Percentiles rank a stretch among this genome's conserved stretches.
Conservation (phyloP, 2,888 invertebrate species). For the Yponomeuta evonymella region DNA sequence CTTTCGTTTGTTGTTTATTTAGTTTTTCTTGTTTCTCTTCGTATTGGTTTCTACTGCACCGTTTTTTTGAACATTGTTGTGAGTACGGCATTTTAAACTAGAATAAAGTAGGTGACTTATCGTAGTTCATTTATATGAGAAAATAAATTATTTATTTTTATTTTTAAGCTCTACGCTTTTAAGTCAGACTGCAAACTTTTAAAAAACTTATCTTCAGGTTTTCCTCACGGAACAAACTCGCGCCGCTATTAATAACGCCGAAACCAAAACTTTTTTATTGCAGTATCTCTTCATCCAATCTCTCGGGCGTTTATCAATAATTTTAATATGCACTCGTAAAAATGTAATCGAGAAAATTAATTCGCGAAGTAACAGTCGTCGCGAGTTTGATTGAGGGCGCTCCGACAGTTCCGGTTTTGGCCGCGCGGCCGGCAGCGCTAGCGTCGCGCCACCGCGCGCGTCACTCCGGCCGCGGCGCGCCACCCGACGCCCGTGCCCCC, state of each 20-base stretch:
- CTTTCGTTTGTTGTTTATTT: slow-evolving; percentile 16
- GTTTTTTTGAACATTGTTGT: background rate
- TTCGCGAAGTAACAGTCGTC: slow-evolving; percentile 23
- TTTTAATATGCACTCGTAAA: slow-evolving; percentile 19
- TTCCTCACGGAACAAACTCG: background rate
- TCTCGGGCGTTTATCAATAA: slow-evolving; percentile 15
- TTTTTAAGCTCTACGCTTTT: no score
- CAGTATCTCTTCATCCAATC: slow-evolving; percentile 9
- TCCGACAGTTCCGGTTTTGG: slow-evolving; percentile 32
- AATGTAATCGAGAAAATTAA: slow-evolving; percentile 18
- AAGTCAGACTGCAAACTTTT: background rate
- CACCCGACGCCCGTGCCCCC: slow-evolving; percentile 47
- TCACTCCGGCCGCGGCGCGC: slow-evolving; percentile 72
- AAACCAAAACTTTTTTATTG: background rate
- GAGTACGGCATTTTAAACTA: background rate
- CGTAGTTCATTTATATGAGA: background rate
- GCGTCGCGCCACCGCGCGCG: slow-evolving; percentile 52
- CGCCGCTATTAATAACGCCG: background rate
- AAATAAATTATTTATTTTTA: background rate
- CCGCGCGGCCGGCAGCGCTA: slow-evolving; percentile 39
- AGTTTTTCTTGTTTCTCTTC: background rate
- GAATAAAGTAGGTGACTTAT: background rate
- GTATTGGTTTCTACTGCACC: background rate
- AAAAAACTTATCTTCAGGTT: background rate
- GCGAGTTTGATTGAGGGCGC: slow-evolving; percentile 50